Percentiles rank a stretch among this genome's conserved stretches.
These are phyloP conservation scores for Furcula furcula DNA, from an alignment of 2,888 invertebrate genomes.

Conservation along the genomic window DNA sequence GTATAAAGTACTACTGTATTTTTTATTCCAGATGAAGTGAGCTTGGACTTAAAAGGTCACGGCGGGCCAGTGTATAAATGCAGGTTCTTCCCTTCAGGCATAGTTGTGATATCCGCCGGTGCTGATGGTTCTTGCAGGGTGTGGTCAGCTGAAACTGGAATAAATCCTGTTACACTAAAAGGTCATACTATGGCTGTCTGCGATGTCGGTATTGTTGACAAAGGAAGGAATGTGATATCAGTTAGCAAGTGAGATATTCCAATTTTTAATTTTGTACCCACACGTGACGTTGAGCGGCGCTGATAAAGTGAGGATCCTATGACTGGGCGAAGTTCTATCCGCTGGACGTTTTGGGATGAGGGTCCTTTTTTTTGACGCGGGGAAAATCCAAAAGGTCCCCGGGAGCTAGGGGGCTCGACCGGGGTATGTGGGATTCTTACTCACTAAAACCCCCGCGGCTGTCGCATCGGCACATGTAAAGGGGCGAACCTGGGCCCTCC, in stretches of 20 bases:
- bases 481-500: no score
- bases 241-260: conserved; percentile 80
- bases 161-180: conserved; percentile 84
- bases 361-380: no score
- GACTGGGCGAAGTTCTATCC: no score
- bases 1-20: no score
- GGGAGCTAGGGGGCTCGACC: no score
- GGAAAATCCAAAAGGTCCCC: no score
- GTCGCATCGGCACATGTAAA: no score
- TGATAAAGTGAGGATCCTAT: no score
- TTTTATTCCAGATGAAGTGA: conserved; percentile 52
- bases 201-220: conserved; percentile 84
- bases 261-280: conserved; percentile 1
- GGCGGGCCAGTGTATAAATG: conserved; percentile 85
- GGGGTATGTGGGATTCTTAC: no score
- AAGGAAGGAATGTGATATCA: conserved; percentile 86
- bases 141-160: conserved; percentile 86
- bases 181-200: conserved; percentile 85
- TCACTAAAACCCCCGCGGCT: no score
- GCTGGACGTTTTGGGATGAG: no score
- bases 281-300: no score
- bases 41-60: conserved; percentile 83
- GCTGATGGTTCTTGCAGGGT: conserved; percentile 86
- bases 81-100: conserved; percentile 86
- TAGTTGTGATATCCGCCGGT: conserved; percentile 85